Conservation (phyloP, 2,888 invertebrate species). For the Platycnemis pennipes region DNA sequence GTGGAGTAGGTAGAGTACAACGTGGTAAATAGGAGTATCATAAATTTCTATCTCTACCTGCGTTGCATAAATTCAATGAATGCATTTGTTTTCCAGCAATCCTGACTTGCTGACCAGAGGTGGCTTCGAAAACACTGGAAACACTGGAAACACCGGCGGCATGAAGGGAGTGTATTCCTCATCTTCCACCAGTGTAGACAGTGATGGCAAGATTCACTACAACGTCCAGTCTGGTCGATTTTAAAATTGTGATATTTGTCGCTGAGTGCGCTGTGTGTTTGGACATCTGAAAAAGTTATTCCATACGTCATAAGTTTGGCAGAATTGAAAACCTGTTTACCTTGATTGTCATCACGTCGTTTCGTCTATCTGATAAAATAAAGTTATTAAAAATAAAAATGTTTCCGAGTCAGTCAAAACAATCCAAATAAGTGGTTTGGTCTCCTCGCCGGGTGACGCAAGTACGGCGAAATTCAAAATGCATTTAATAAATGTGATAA, state of each 20-base stretch:
- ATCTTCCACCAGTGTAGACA: conserved; percentile 79
- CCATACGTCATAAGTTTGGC: neutral
- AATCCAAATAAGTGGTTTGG: too few relatives aligned
- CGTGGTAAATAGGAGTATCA: too few relatives aligned
- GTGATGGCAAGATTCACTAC: conserved; percentile 80
- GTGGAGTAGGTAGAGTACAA: too few relatives aligned
- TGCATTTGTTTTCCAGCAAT: neutral
- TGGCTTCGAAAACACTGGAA: conserved; percentile 72
- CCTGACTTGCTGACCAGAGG: neutral
- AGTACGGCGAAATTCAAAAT: too few relatives aligned
- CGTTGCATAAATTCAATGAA: too few relatives aligned
- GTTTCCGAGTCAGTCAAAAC: too few relatives aligned
- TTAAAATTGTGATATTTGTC: conserved; percentile 73
- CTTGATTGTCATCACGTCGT: neutral
- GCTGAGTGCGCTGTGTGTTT: neutral
- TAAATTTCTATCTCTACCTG: too few relatives aligned
- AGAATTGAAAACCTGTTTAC: neutral
- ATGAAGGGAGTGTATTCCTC: conserved; percentile 80
- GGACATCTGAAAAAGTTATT: neutral
- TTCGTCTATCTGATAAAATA: neutral
- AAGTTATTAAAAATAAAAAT: too few relatives aligned
- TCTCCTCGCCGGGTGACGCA: too few relatives aligned
- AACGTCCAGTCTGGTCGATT: conserved; percentile 80
- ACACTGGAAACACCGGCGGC: conserved; percentile 78
- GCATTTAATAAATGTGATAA: too few relatives aligned